Evolutionary conservation across 64 coral and sea anemone species (phyloP).

Genomic region (Pachyseris speciosa): DNA sequence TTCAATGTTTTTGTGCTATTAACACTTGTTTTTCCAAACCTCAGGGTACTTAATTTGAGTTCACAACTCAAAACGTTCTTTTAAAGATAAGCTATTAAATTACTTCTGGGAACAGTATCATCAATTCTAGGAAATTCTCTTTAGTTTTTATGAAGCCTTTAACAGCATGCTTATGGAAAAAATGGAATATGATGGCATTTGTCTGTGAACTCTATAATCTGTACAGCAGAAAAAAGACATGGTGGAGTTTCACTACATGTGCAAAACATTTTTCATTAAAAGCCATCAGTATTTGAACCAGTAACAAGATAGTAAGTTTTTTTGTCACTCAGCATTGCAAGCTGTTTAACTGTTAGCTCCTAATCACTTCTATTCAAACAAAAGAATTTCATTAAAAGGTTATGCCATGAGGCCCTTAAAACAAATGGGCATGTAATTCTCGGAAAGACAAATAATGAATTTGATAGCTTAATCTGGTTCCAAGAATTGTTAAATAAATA

Average conservation of each 20-base stretch:
- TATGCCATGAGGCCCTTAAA: not conserved
- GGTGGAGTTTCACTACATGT: too few species aligned
- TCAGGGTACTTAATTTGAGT: not conserved
- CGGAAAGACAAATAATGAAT: not conserved
- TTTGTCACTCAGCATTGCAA: not conserved
- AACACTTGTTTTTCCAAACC: not conserved
- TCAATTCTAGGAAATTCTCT: constrained; percentile 21
- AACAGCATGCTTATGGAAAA: not conserved
- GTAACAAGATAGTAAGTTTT: too few species aligned
- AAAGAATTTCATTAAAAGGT: not conserved
- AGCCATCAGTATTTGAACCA: too few species aligned
- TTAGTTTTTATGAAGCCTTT: not conserved
- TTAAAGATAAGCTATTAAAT: not conserved
- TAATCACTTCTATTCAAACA: not conserved
- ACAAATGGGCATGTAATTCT: not conserved
- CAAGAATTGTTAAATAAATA: not conserved
- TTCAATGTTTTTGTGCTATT: not conserved
- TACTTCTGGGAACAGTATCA: not conserved
- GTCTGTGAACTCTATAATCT: too few species aligned
- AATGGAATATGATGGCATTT: too few species aligned
- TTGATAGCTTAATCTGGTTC: not conserved
- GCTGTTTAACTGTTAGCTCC: not conserved
- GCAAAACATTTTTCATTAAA: too few species aligned
- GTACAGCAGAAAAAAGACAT: too few species aligned
- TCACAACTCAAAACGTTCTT: not conserved